Percentiles rank a stretch among this genome's conserved stretches.
Conservation (phyloP, 2,113 vertebrate genomes). For the Sitta europaea region DNA sequence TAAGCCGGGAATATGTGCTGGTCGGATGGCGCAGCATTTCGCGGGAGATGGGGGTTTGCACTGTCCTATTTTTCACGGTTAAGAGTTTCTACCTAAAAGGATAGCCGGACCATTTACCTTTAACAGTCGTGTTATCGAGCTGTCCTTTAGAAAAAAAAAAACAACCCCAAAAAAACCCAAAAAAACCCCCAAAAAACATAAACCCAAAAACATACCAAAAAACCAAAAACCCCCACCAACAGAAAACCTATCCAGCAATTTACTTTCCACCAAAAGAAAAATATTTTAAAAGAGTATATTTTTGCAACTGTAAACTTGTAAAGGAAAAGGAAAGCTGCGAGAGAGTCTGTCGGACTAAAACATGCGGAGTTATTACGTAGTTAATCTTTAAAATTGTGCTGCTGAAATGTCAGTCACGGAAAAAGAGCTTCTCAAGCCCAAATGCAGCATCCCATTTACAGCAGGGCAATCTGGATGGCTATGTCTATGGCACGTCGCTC, state of each 20-base stretch:
- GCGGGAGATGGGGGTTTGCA: not conserved
- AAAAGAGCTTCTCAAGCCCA: not conserved
- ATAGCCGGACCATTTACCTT: not conserved
- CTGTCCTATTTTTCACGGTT: not conserved
- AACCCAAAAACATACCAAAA: no score
- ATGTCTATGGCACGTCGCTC: not conserved
- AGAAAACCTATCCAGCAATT: not conserved
- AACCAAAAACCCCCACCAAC: not conserved
- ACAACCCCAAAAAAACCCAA: not conserved
- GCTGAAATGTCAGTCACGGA: not conserved
- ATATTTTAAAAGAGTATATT: not conserved
- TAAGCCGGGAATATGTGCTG: not conserved
- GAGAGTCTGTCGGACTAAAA: not conserved
- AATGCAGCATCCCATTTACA: not conserved
- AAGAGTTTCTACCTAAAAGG: not conserved
- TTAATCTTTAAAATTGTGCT: not conserved
- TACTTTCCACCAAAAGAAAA: not conserved
- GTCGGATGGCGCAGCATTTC: not conserved
- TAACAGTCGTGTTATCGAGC: not conserved
- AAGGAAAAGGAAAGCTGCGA: not conserved
- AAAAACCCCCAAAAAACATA: not conserved
- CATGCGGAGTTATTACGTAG: not conserved
- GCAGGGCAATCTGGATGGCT: not conserved
- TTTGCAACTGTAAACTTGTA: not conserved
- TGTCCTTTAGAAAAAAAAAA: not conserved